Conservation (phyloP, 2,797 vertebrate species). For the Ceryle rudis region DNA sequence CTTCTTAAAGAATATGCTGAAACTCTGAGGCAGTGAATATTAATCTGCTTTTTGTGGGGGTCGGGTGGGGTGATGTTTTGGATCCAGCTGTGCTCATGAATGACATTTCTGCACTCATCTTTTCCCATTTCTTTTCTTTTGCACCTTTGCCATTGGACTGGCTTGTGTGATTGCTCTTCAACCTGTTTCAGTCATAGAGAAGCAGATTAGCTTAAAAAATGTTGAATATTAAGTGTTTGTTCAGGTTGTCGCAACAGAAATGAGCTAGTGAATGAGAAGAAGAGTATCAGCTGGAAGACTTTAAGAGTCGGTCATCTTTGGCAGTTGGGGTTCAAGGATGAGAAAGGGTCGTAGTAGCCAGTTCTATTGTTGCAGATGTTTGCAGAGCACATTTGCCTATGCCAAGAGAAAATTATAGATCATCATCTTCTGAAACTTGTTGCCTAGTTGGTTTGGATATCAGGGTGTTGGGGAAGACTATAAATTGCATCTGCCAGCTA, state of each 20-base stretch:
- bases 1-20: not conserved
- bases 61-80: not conserved
- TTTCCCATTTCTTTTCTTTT: not conserved
- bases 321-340: not conserved
- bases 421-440: not conserved
- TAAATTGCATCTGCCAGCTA: not conserved
- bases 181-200: not conserved
- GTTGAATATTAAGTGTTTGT: not conserved
- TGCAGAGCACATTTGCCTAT: not conserved
- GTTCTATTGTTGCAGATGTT: not conserved
- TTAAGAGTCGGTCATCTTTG: not conserved
- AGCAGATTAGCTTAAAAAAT: not conserved
- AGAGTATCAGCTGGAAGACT: not conserved
- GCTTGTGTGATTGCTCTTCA: not conserved
- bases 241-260: not conserved
- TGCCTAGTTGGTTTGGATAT: not conserved
- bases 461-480: not conserved
- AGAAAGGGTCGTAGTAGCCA: not conserved
- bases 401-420: not conserved
- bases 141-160: not conserved
- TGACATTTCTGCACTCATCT: not conserved
- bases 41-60: not conserved
- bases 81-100: not conserved
- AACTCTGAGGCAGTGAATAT: not conserved
- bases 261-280: not conserved